A percentile compares a stretch with the other conserved stretches of the same genome.
Evolutionary conservation across 2,113 vertebrate genomes (phyloP).

Genomic region (Notarius lentiginosus): DNA sequence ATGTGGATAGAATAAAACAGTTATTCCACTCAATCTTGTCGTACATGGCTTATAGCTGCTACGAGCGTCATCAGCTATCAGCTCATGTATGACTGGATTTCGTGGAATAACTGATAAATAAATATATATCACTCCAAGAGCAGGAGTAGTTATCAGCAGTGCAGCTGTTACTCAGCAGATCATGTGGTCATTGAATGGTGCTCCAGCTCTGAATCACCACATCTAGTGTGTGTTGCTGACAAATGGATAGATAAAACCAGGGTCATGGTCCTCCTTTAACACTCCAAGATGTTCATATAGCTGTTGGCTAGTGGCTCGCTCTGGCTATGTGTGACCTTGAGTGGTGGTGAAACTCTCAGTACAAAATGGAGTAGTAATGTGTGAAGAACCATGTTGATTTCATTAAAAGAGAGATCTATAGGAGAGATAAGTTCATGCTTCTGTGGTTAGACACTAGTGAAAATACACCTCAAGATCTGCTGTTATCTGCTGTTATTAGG

Average conservation of each 20-base stretch:
- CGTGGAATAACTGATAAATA: too few species aligned
- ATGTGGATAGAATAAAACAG: too few species aligned
- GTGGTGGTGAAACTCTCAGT: neutral
- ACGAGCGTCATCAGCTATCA: too few species aligned
- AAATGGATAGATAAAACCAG: constrained; percentile 7
- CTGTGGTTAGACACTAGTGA: neutral
- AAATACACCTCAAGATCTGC: neutral
- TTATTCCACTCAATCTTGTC: too few species aligned
- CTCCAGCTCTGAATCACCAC: neutral
- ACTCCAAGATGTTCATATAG: neutral
- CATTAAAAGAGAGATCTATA: neutral
- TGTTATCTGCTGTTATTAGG: neutral
- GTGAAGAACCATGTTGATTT: constrained; percentile 6
- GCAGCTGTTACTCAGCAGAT: constrained; percentile 1
- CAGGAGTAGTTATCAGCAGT: constrained; percentile 1
- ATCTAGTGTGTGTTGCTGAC: neutral
- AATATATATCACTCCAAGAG: neutral
- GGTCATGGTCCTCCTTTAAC: neutral
- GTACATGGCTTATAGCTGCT: too few species aligned
- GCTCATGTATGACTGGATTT: too few species aligned
- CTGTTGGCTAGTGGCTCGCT: too few species aligned
- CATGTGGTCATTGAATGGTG: neutral
- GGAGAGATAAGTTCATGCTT: neutral
- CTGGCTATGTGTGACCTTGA: neutral
- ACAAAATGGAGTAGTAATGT: neutral